A percentile compares a stretch with the other conserved stretches of the same genome.
phyloP scores from a whole-genome alignment of 2,888 invertebrate genomes.

The Priocnemis perturbator region DNA sequence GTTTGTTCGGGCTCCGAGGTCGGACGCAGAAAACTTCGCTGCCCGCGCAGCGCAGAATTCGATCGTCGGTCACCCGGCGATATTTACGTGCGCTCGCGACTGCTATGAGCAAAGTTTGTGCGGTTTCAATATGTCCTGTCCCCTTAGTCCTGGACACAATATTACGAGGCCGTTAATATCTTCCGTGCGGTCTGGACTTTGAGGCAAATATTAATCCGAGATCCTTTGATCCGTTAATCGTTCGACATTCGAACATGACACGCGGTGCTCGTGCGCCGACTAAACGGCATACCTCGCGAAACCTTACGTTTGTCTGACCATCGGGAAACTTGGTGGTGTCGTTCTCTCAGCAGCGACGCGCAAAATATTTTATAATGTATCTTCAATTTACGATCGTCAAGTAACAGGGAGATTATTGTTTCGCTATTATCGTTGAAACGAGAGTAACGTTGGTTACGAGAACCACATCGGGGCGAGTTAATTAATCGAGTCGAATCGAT shows the following conservation, averaged over 20 bases:
- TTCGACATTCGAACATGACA: constrained; percentile 41
- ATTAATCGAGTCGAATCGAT: constrained; percentile 54
- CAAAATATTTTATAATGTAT: background rate
- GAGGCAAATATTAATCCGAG: constrained; percentile 56
- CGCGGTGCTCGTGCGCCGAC: constrained; percentile 20
- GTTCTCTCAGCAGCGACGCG: background rate
- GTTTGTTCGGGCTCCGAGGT: background rate
- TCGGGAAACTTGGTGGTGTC: background rate
- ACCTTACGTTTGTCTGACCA: background rate
- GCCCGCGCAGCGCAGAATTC: constrained; percentile 17
- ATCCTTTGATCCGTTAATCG: constrained; percentile 63
- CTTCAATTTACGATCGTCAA: no score
- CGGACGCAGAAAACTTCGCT: background rate
- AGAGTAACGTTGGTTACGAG: constrained; percentile 31
- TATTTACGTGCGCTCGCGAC: constrained; percentile 53
- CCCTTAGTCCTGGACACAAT: constrained; percentile 69
- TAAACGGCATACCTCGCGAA: background rate
- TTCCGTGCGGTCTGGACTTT: constrained; percentile 67
- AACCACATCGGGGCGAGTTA: constrained; percentile 38
- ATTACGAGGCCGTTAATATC: constrained; percentile 73
- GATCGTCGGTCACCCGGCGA: constrained; percentile 44
- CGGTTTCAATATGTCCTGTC: constrained; percentile 73
- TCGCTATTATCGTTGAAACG: constrained; percentile 20
- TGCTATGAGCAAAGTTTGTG: constrained; percentile 73
- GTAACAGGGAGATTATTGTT: constrained; percentile 14